Evolutionary conservation across 2,888 invertebrate genomes (phyloP).

Genomic region (Abrostola triplasia): DNA sequence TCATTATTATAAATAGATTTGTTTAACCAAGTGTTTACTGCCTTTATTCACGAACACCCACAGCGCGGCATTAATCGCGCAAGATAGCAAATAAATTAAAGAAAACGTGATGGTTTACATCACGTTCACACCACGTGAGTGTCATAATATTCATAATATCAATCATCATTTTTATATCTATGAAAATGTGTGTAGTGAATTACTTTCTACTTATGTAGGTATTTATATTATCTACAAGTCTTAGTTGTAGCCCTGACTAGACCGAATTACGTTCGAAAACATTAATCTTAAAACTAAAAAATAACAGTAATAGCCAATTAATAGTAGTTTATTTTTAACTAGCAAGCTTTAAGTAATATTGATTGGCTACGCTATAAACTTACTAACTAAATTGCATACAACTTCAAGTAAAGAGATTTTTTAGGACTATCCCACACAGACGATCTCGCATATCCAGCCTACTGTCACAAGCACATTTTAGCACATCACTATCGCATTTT

Average conservation of each 20-base stretch:
- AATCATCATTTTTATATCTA: conserved; percentile 15
- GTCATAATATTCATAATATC: background rate
- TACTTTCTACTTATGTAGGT: background rate
- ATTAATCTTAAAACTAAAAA: too few relatives aligned
- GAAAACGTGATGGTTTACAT: background rate
- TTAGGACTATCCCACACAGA: conserved; percentile 26
- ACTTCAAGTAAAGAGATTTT: background rate
- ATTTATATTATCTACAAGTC: too few relatives aligned
- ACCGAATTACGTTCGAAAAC: too few relatives aligned
- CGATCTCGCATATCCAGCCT: conserved; percentile 26
- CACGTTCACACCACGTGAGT: conserved; percentile 16
- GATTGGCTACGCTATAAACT: too few relatives aligned
- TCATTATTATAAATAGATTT: conserved; percentile 5
- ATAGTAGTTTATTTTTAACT: too few relatives aligned
- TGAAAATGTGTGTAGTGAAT: background rate
- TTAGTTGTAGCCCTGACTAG: too few relatives aligned
- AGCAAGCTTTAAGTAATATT: too few relatives aligned
- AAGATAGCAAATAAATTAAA: conserved; percentile 14
- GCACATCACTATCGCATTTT: conserved; percentile 45
- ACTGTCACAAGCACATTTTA: conserved; percentile 36
- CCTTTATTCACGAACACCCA: conserved; percentile 6
- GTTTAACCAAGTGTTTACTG: conserved; percentile 20
- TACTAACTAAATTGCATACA: too few relatives aligned
- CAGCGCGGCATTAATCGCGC: conserved; percentile 2
- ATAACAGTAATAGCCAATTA: too few relatives aligned